Base-by-base conservation (phyloP, 2,888 invertebrate species). In the Nomada fucata region DNA sequence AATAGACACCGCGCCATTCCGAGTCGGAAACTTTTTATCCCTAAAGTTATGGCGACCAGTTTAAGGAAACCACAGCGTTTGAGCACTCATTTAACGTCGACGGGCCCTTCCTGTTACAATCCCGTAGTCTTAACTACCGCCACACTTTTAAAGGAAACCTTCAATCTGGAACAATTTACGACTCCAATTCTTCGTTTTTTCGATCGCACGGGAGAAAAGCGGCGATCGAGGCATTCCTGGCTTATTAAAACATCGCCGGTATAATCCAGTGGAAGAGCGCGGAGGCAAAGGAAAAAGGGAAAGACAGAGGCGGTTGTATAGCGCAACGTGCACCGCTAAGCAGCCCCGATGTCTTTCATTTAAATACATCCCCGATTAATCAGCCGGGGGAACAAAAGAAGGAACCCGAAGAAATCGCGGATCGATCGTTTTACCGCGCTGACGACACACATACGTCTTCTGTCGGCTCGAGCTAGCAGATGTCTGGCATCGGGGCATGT, bases 401-500 rank as follows among this genome's bases (percentile, higher is more conserved):
- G 57, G 47, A 60, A 65, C n/a, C 68, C 42, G 65, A 68, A 50
- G 76, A 81, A 81, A 65, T 57, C 61, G 18, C 64, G 76, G 81
- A 76, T 76, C 72, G 69, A 77, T 69, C 82, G 71, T 71, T 77
- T 77, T 63, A 68, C 82, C 60, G 50, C 29, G 60, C 44, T 60
- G 76, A 79, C 65, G 73, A 83, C 78, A 72, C 70, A 55, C 70
- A 82, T 82, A 73, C 76, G 76, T 76, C 76, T 61, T 74, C 73
- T 69, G 77, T 78, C 80, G 67, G 65, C 44, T 64, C 47, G 72
- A 81, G 42, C 76, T 36, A 69, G 74, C 79, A 76, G 75, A 81
- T 76, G 82, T 63, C 77, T 50, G 78, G 59, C 78, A 82, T 78
- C 77, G 79, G 60, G 55, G 80, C 74, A 76, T 81, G 70, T 80